Base-by-base conservation (phyloP, 1,140 invertebrate species). In the Trissolcus basalis region DNA sequence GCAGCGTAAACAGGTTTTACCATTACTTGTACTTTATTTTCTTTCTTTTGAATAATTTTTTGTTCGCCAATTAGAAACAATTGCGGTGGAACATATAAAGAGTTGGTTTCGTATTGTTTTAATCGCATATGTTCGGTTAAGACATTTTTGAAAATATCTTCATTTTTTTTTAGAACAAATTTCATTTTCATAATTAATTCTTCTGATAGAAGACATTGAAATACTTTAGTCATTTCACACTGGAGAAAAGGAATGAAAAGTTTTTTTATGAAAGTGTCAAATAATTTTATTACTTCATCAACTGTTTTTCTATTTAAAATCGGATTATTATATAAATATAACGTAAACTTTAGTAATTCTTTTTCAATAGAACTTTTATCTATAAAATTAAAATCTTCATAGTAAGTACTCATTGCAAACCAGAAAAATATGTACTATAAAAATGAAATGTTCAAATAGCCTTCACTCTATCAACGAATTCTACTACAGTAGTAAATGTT, bases 161-260 rank as follows among this genome's bases (percentile, higher is more conserved):
- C 63, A 54, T 60, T 59, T 12, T 51, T 19, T 4, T 77, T 16
- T 15, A 77, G 50, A 59, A 77, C 36, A 45, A 77, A 77, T 65
- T 9, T 10, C 43, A 33, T 56, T 59, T 59, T 8, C 19, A 16
- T 6, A 16, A 51, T 51, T 9, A 50, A 51, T 50, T 45, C 44
- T 35, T 49, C 19, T 0, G 11, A 50, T 4, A 16, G n/a, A n/a
- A n/a, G 11, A 9, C 6, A 11, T 12, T 11, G 47, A 41, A 36
- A 11, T 1, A 41, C 45, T 68, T 47, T 19, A 77, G 43, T 64
- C 64, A 13, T 51, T 8, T 44, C 49, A n/a, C n/a, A n/a, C n/a
- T 73, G 15, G 1, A 77, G 11, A 47, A 59, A 72, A 8, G 63
- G 63, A 33, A 64, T 59, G 39, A 73, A 67, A 27, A n/a, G n/a